phyloP scores from a whole-genome alignment of 2,888 invertebrate species.

The Leptinotarsa peninsularis region DNA sequence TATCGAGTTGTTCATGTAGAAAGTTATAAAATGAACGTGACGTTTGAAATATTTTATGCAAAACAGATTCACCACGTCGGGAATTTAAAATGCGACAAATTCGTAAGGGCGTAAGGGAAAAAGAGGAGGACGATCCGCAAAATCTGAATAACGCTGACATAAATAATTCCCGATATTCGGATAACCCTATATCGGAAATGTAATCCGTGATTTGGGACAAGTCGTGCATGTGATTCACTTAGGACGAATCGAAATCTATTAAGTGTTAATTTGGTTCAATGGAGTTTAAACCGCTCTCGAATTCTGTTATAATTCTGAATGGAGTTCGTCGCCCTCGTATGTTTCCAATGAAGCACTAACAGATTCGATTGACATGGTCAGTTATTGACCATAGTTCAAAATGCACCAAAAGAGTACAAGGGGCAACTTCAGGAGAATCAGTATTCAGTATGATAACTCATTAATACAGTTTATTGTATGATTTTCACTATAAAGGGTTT shows the following conservation, averaged over 20 bases:
- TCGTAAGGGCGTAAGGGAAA: constrained; percentile 12
- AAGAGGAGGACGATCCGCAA: background rate
- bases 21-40: constrained; percentile 29
- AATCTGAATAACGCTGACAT: constrained; percentile 61
- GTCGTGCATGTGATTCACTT: constrained; percentile 61
- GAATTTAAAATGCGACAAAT: constrained; percentile 39
- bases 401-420: background rate
- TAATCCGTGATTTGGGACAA: constrained; percentile 58
- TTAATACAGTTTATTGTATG: too few relatives aligned
- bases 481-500: too few relatives aligned
- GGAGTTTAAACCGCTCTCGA: constrained; percentile 1
- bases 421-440: background rate
- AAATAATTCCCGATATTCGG: constrained; percentile 55
- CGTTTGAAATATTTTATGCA: constrained; percentile 32
- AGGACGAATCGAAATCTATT: constrained; percentile 49
- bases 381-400: background rate
- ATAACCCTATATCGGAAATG: constrained; percentile 54
- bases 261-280: constrained; percentile 48
- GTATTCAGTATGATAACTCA: background rate
- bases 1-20: constrained; percentile 26
- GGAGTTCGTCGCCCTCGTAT: background rate
- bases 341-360: background rate
- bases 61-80: constrained; percentile 23
- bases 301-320: constrained; percentile 9
- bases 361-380: background rate